Evolutionary conservation across 2,113 vertebrate genomes (phyloP).

Genomic region (Myotis brandtii): DNA sequence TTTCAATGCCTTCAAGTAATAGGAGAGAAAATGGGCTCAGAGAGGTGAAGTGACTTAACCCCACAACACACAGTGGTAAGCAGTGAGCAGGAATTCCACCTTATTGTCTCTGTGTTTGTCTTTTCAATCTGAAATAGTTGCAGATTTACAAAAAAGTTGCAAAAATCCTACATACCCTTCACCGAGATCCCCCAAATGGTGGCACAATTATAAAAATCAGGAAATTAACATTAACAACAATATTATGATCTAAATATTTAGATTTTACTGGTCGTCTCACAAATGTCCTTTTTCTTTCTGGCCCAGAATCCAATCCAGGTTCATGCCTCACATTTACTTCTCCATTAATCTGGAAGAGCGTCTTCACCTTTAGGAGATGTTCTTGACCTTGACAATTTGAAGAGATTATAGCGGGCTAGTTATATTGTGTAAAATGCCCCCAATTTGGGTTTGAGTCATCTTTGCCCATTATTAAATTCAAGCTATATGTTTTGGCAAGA

Average conservation of each 20-base stretch:
- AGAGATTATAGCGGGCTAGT: neutral
- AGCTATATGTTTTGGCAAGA: neutral
- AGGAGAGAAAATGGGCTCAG: neutral
- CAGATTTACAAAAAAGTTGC: neutral
- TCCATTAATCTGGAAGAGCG: neutral
- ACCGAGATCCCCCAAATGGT: neutral
- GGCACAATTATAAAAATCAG: neutral
- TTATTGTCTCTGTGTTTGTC: neutral
- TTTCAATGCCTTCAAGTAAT: neutral
- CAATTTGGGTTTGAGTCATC: neutral
- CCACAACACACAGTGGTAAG: neutral
- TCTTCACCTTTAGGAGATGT: neutral
- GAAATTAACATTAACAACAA: neutral
- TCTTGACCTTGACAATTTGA: conserved; percentile 4
- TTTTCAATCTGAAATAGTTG: conserved; percentile 9
- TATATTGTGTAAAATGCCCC: neutral
- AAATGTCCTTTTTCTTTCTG: neutral
- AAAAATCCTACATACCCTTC: neutral
- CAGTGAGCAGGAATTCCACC: neutral
- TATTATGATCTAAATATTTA: neutral
- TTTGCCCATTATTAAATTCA: neutral
- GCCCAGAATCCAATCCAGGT: neutral
- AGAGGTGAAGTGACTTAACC: neutral
- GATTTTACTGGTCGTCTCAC: neutral
- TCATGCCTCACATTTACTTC: neutral